A percentile compares a stretch with the other conserved stretches of the same genome.
Conservation (phyloP, 2,113 vertebrate genomes). For the Cyprinodon brontotheroides region DNA sequence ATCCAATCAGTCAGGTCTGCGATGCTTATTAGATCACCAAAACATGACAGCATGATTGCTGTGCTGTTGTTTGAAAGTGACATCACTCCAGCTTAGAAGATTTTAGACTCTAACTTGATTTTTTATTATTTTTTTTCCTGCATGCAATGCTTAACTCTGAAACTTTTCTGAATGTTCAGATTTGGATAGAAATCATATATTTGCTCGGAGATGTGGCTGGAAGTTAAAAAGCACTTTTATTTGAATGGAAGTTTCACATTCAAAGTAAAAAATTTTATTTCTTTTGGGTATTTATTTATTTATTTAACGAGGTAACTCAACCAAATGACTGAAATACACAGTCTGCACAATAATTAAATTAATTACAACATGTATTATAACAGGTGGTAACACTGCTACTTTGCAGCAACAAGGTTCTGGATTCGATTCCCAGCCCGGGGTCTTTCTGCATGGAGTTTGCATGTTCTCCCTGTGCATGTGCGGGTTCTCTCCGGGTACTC, state of each 20-base stretch:
- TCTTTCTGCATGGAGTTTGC: too few relatives aligned
- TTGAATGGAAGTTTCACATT: too few relatives aligned
- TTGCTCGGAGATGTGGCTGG: background rate
- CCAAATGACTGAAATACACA: background rate
- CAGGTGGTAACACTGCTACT: too few relatives aligned
- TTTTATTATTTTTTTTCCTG: background rate
- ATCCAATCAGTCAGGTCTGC: slow-evolving; percentile 43
- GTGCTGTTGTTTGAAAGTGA: slow-evolving; percentile 15
- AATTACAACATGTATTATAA: background rate
- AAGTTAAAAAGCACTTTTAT: background rate
- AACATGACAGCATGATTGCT: background rate
- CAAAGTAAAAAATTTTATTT: background rate
- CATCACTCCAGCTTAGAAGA: background rate
- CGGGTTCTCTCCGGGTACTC: too few relatives aligned
- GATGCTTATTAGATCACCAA: background rate
- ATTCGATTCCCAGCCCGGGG: too few relatives aligned
- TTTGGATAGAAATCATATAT: background rate
- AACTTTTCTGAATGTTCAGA: background rate
- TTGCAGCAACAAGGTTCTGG: too few relatives aligned
- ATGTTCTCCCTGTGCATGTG: too few relatives aligned
- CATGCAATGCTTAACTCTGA: background rate
- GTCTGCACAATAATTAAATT: background rate
- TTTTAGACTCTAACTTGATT: background rate
- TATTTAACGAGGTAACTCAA: background rate
- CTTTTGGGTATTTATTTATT: background rate